Evolutionary conservation across 2,113 vertebrate species (phyloP).

Genomic region (Hydrochoerus hydrochaeris): DNA sequence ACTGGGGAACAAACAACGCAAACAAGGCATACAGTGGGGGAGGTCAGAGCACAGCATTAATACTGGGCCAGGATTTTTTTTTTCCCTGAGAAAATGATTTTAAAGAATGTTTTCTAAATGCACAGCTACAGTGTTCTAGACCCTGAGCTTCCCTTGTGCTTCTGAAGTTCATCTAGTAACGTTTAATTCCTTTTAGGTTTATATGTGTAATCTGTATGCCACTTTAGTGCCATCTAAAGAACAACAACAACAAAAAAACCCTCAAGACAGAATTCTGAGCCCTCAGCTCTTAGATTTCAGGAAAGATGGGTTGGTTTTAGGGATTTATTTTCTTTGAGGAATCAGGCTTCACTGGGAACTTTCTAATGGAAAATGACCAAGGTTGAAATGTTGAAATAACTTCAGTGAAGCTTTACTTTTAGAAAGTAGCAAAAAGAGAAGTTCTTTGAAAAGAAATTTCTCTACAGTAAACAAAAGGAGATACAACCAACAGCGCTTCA

Average conservation of each 20-base stretch:
- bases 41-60: background rate
- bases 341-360: background rate
- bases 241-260: background rate
- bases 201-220: background rate
- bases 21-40: background rate
- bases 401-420: conserved; percentile 3
- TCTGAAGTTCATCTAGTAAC: conserved; percentile 1
- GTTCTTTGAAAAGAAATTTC: background rate
- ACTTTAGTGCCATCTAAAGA: background rate
- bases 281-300: background rate
- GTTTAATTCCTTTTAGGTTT: background rate
- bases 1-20: background rate
- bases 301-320: background rate
- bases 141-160: background rate
- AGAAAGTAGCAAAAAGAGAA: background rate
- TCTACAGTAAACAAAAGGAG: background rate
- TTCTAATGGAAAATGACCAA: background rate
- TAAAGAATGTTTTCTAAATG: conserved; percentile 19
- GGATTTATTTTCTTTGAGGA: background rate
- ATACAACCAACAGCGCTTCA: background rate
- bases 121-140: background rate
- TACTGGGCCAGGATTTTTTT: background rate
- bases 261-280: background rate
- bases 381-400: background rate
- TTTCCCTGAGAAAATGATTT: background rate